phyloP scores from a whole-genome alignment of 2,888 invertebrate genomes.

The Orchesella flavescens region DNA sequence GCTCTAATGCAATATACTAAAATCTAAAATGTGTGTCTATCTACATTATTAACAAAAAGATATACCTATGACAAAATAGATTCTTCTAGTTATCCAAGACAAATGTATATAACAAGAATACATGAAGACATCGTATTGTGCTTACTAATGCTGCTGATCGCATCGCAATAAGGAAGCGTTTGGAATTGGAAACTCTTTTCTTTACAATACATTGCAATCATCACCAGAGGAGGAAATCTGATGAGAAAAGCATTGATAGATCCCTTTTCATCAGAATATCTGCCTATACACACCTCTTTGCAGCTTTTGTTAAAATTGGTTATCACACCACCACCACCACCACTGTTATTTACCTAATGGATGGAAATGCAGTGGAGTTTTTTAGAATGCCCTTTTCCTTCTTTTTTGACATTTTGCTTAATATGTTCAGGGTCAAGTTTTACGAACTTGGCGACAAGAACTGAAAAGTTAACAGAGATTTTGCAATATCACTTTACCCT shows the following conservation, averaged over 20 bases:
- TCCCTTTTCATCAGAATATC: neutral
- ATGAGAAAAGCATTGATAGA: slow-evolving; percentile 1
- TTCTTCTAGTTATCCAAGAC: no score
- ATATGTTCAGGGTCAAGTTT: slow-evolving; percentile 54
- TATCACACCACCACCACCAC: no score
- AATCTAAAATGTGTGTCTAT: no score
- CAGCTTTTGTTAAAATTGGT: slow-evolving; percentile 41
- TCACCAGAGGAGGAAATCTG: slow-evolving; percentile 6
- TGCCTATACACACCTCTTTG: slow-evolving; percentile 28
- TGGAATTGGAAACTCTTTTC: no score
- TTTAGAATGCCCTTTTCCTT: neutral
- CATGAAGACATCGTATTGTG: no score
- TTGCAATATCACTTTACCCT: no score
- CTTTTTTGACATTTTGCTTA: slow-evolving; percentile 40
- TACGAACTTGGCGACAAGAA: slow-evolving; percentile 40
- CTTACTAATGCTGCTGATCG: no score
- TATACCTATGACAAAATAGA: no score
- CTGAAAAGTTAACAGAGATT: neutral
- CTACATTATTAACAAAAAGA: no score
- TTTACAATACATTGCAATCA: neutral
- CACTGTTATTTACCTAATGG: neutral
- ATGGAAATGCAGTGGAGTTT: neutral
- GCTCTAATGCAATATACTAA: slow-evolving; percentile 16
- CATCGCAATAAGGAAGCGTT: no score
- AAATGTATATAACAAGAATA: no score